Evolutionary conservation across 2,888 invertebrate species (phyloP), one percentile per base, ranked within the genome.

Genomic region (Drosophila engyochracea): DNA sequence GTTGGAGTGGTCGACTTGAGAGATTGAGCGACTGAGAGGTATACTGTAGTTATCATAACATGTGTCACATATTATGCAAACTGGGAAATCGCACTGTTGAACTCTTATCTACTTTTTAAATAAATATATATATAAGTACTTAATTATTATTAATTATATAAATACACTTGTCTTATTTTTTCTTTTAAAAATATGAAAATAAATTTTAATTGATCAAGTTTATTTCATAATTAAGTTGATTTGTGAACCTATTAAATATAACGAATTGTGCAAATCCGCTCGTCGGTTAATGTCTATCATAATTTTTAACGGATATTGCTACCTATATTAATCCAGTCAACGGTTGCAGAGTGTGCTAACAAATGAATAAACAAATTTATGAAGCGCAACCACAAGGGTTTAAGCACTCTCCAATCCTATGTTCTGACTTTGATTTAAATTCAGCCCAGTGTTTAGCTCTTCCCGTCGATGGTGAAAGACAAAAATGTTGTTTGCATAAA

Each of bases 331-430:
- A 12, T 0, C 5, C 16, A 4, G 1, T 35, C 19, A 14, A 19
- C 2, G 28, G 1, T 12, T 51, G n/a, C 30, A 47, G 57, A 57
- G 35, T 47, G 33, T 52, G 49, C 33, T 31, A 72, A 47, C 79
- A 85, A 81, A 79, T 79, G 74, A 75, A 85, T 81, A 85, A 76
- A 79, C 77, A 84, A 85, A 81, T 82, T 89, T 87, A 74, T 84
- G 69, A 70, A 81, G 74, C 77, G 54, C 39, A 75, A 76, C 79
- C 88, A 63, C 88, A 85, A 41, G 67, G 70, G 81, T 71, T 87
- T 76, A 84, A 82, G 72, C 77, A 72, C 54, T 57, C 66, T 71
- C 41, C 74, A 57, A 59, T 14, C 37, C 52, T 52, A 47, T 55
- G 41, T 35, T 19, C 16, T 25, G 55, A 44, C 53, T 68, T 76